These are phyloP conservation scores for Micronisus gabar DNA, from an alignment of 2,113 vertebrate genomes.

Conservation along the genomic window DNA sequence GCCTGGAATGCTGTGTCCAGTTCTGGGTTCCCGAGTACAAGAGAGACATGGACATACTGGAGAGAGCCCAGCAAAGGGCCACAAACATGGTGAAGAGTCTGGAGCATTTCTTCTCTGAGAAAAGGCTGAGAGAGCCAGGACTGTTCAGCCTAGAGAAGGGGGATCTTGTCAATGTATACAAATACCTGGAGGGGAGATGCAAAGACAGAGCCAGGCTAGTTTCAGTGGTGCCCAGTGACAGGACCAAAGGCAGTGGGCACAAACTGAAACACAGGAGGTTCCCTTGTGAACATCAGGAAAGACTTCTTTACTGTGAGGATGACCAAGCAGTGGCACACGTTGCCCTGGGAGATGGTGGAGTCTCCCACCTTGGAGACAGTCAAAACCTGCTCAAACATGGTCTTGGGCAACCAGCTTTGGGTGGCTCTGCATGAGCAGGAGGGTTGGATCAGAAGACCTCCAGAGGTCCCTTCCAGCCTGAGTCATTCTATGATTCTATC, in stretches of 20 bases:
- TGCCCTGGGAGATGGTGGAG: neutral
- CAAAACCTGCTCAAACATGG: rapidly evolving
- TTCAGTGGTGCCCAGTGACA: neutral
- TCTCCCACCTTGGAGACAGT: neutral
- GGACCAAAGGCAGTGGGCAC: neutral
- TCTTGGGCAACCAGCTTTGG: rapidly evolving
- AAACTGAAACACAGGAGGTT: neutral
- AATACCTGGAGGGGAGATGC: neutral
- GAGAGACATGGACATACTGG: rapidly evolving
- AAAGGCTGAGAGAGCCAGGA: neutral
- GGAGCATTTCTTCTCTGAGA: rapidly evolving
- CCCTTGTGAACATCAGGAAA: neutral
- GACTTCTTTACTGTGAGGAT: neutral
- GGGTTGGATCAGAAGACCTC: neutral
- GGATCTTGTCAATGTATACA: rapidly evolving
- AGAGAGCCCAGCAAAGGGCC: neutral
- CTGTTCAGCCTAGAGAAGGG: neutral
- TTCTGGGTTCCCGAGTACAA: neutral
- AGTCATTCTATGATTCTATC: rapidly evolving
- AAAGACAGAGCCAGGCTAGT: neutral
- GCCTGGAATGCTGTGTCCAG: neutral
- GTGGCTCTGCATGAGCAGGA: neutral
- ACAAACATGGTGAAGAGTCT: rapidly evolving
- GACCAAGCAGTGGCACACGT: neutral
- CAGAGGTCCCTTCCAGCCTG: neutral